Conservation (phyloP, 2,113 vertebrate genomes). For the Todiramphus saurophagus region DNA sequence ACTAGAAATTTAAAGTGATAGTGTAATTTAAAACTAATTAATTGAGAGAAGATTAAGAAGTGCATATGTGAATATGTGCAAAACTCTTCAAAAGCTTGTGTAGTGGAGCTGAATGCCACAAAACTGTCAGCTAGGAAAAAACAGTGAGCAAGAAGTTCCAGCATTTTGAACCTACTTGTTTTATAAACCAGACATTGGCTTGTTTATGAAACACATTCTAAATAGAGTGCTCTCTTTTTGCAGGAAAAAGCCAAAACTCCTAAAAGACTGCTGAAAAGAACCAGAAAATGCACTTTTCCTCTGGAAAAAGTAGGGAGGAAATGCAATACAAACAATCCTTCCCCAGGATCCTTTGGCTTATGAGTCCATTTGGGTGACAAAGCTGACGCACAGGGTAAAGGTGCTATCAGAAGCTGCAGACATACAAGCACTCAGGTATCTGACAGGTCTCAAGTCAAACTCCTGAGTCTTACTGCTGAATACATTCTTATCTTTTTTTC, state of each 20-base stretch:
- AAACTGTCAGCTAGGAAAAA: neutral
- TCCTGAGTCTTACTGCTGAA: neutral
- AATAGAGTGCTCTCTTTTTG: neutral
- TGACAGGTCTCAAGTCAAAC: neutral
- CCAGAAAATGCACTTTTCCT: neutral
- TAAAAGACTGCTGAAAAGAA: neutral
- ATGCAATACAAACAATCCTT: neutral
- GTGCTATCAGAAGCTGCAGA: neutral
- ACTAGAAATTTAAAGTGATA: neutral
- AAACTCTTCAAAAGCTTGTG: neutral
- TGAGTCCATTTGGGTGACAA: neutral
- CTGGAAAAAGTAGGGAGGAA: neutral
- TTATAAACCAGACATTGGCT: neutral
- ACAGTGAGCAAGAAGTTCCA: neutral
- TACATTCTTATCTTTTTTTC: neutral
- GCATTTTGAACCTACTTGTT: neutral
- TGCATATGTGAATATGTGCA: neutral
- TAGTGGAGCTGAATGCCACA: neutral
- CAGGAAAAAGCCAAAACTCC: neutral
- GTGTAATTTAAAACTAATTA: conserved; percentile 2
- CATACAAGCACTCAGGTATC: neutral
- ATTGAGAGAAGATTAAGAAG: neutral
- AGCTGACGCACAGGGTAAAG: neutral
- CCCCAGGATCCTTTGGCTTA: neutral
- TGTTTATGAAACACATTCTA: neutral